These are phyloP conservation scores for Hydractinia symbiolongicarpus DNA, from an alignment of 30 jellyfish, hydroid and myxozoan genomes.

Conservation along the genomic window DNA sequence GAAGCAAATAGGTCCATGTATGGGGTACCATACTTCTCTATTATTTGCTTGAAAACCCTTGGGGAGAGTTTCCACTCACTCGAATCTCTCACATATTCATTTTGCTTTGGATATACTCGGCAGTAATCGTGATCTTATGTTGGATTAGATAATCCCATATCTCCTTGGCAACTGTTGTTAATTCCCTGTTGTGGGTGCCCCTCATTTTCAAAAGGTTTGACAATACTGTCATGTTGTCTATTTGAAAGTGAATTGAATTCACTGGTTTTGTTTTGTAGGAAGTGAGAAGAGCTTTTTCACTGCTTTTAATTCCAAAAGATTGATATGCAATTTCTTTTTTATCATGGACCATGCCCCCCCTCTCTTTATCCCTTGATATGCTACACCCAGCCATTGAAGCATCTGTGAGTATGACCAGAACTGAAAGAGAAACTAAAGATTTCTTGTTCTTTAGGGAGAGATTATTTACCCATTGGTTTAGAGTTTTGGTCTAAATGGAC, in stretches of 20 bases:
- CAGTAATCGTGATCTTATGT: constrained; percentile 21
- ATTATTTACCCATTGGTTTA: too few relatives aligned
- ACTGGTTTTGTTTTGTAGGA: neutral
- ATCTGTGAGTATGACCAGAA: too few relatives aligned
- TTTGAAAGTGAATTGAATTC: constrained; percentile 11
- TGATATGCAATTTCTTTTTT: neutral
- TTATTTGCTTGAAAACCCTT: too few relatives aligned
- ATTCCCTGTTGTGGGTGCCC: neutral
- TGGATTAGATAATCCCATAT: constrained; percentile 18
- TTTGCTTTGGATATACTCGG: neutral
- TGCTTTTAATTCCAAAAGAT: neutral
- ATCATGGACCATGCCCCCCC: neutral
- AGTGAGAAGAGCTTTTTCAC: neutral
- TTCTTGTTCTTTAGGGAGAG: too few relatives aligned
- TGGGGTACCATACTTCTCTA: too few relatives aligned
- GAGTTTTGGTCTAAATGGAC: constrained; percentile 4
- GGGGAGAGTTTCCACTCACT: constrained; percentile 22
- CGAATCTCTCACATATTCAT: neutral
- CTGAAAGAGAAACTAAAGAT: too few relatives aligned
- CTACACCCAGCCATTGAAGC: too few relatives aligned
- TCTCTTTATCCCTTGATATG: neutral
- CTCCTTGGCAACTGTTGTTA: constrained; percentile 3
- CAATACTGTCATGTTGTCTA: constrained; percentile 18
- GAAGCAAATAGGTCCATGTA: constrained; percentile 31
- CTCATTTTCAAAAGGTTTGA: constrained; percentile 8